A percentile compares a stretch with the other conserved stretches of the same genome.
Conservation (phyloP, 1,140 invertebrate genomes). For the Ruditapes philippinarum region DNA sequence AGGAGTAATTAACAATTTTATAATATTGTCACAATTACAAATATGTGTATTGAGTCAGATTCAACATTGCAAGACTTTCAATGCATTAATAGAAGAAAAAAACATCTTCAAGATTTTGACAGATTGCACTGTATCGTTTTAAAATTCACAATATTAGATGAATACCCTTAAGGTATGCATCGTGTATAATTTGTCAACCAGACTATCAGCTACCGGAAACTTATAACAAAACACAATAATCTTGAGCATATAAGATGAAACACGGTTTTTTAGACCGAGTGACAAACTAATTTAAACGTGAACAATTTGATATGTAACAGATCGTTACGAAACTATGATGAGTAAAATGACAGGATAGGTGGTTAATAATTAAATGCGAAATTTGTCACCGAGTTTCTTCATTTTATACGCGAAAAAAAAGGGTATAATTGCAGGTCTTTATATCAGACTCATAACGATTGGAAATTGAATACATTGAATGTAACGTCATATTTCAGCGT, state of each 20-base stretch:
- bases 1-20: too few relatives aligned
- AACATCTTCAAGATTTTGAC: too few relatives aligned
- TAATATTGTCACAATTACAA: too few relatives aligned
- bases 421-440: neutral
- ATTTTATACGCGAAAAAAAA: too few relatives aligned
- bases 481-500: too few relatives aligned
- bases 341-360: neutral
- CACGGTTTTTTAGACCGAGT: neutral
- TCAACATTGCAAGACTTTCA: too few relatives aligned
- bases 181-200: neutral
- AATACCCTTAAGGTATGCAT: neutral
- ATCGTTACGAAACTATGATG: neutral
- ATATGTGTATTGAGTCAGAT: too few relatives aligned
- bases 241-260: neutral
- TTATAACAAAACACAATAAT: neutral
- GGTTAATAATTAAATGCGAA: too few relatives aligned
- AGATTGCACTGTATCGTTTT: too few relatives aligned
- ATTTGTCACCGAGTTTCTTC: too few relatives aligned
- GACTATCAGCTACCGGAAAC: neutral
- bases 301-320: neutral
- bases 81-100: too few relatives aligned
- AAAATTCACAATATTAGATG: neutral
- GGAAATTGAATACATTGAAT: neutral
- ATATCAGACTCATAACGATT: neutral
- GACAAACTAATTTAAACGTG: neutral